Base-by-base conservation (phyloP, 2,888 invertebrate genomes). In the Cheilosia urbana region DNA sequence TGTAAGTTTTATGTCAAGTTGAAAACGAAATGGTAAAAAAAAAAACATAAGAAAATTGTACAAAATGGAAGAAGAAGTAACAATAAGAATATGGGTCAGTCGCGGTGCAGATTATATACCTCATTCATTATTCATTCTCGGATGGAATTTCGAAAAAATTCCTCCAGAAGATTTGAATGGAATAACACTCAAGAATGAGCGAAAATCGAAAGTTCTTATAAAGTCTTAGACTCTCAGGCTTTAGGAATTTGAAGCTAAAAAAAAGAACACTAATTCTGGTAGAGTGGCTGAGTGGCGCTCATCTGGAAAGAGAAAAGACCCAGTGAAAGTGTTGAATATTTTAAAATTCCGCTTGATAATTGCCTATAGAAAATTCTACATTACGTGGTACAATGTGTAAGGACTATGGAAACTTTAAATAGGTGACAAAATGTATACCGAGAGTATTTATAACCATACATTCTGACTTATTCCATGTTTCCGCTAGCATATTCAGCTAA, bases 181-280 rank as follows among this genome's bases (percentile, higher is more conserved):
- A 69, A 69, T 69, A 63, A 21, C 21, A 30, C 45, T 55, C 49
- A 78, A 58, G 30, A 76, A 76, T 17, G 19, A 45, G 62, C 34
- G 60, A 63, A 78, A 78, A 78, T 62, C 63, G 78, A 78, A 78
- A 78, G 78, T 78, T 60, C 21, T 69, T 69, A 51, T 63, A 40
- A 49, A 45, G 45, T 62, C 62, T 55, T 13, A 49, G 21, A 13
- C 19, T 62, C 62, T 55, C 21, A 49, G 21, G 21, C 19, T n/a
- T n/a, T n/a, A n/a, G n/a, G n/a, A n/a, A 21, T 21, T 19, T 21
- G 21, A 13, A 21, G 19, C 2, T 15, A 40, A 19, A n/a, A 47
- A 34, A 45, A 34, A 9, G 45, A 63, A 42, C 11, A 4, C 9
- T 11, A 42, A 53, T 24, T 51, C 1, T 17, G 40, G 2, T 15